phyloP scores from a whole-genome alignment of 2,113 vertebrate species.

The Hassar affinis region DNA sequence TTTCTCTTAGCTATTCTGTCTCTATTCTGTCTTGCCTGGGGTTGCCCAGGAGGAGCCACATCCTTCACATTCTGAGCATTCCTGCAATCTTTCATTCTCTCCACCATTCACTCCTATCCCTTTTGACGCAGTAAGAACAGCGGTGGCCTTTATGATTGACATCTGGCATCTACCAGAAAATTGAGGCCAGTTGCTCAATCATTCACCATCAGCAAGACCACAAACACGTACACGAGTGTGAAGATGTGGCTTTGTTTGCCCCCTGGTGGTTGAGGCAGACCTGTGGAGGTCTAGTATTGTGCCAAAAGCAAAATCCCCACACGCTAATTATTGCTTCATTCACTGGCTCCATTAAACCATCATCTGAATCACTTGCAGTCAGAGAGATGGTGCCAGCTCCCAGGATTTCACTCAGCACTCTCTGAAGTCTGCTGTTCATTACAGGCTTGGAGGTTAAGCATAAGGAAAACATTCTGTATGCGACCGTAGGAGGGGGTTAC shows the following conservation, averaged over 20 bases:
- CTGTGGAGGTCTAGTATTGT: no score
- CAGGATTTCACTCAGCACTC: neutral
- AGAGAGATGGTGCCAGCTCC: neutral
- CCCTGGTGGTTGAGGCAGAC: conserved; percentile 10
- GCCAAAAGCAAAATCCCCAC: neutral
- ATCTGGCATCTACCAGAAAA: conserved; percentile 28
- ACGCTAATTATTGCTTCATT: conserved; percentile 19
- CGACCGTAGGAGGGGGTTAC: neutral
- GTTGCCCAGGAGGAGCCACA: conserved; percentile 53
- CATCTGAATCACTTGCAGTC: conserved; percentile 27
- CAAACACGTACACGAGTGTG: neutral
- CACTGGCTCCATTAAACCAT: conserved; percentile 31
- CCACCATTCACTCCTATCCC: neutral
- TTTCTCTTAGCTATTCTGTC: conserved; percentile 6
- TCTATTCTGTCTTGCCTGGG: conserved; percentile 40
- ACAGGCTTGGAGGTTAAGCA: neutral
- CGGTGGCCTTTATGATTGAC: conserved; percentile 33
- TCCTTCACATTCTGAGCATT: conserved; percentile 71
- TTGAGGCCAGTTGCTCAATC: neutral
- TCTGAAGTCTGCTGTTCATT: neutral
- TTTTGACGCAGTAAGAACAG: conserved; percentile 30
- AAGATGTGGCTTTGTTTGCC: neutral
- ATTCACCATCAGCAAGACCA: neutral
- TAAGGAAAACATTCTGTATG: conserved; percentile 7
- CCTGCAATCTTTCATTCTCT: conserved; percentile 41